Base-by-base conservation (phyloP, 2,113 vertebrate genomes). In the Ploceus nigricollis region DNA sequence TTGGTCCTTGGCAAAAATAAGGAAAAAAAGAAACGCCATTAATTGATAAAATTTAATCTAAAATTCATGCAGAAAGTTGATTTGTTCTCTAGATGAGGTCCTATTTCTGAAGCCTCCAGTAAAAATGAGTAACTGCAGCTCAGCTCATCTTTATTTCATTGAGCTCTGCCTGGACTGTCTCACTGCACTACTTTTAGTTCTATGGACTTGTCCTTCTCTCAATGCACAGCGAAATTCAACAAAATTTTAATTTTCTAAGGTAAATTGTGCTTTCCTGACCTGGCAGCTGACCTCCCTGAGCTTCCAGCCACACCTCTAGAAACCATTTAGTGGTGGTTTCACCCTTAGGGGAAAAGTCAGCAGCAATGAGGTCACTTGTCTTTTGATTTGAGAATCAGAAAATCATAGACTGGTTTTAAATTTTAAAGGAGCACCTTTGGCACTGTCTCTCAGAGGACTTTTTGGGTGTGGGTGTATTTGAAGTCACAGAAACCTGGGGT, bases 131-230 rank as follows among this genome's bases (percentile, higher is more conserved):
- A 77, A 66, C 44, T 90, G 64, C 81, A 87, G 57, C 56, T 94
- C 64, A 44, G 64, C 79, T 92, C 73, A 90, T 94, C 87, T 93
- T 96, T 94, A 92, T 96, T 97, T 96, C 82, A 94, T 92, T 20
- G 80, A 80, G 39, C 15, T 88, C 82, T 71, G 77, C 14, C 60
- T 76, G 56, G 47, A 24, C 53, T 14, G 3, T 45, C 92, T 87
- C 77, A 51, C 44, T 92, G 56, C 57, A n/a, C 50, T 50, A 3
- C 83, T 82, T 58, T 37, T 15, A 54, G 9, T 45, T 65, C 2
- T 8, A 56, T 15, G 40, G 61, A 64, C 47, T 72, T n/a, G 33
- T 82, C 50, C 70, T 76, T 42, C 39, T 42, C 39, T 11, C 58
- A 42, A 37, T 69, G 18, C 56, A 51, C 31, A 27, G 27, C 16